phyloP scores from a whole-genome alignment of 2,888 invertebrate genomes.

The Heteropelma amictum region DNA sequence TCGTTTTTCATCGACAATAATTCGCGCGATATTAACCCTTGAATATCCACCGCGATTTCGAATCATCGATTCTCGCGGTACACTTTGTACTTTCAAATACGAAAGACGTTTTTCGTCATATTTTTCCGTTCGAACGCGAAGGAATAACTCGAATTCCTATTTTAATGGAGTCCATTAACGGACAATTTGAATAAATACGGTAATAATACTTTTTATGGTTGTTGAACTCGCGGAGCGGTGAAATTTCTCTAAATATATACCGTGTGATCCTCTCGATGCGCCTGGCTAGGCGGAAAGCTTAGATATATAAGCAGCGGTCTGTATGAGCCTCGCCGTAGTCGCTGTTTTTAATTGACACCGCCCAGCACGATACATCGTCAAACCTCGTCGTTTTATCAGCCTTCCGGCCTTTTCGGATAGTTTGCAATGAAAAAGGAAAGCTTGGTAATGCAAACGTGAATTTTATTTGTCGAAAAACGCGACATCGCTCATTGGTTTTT shows the following conservation, averaged over 20 bases:
- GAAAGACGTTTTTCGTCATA: too few species aligned
- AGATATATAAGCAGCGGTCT: slow-evolving; percentile 65
- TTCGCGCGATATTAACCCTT: too few species aligned
- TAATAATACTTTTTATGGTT: slow-evolving; percentile 6
- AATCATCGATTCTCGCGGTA: too few species aligned
- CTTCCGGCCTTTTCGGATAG: not conserved
- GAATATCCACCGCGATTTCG: too few species aligned
- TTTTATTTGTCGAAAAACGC: not conserved
- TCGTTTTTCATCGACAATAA: too few species aligned
- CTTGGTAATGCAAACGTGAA: slow-evolving; percentile 61
- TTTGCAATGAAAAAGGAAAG: slow-evolving; percentile 60
- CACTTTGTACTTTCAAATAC: too few species aligned
- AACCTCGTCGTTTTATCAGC: slow-evolving; percentile 1
- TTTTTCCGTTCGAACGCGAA: too few species aligned
- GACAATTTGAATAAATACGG: not conserved
- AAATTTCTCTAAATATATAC: slow-evolving; percentile 67
- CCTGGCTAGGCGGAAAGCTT: slow-evolving; percentile 60
- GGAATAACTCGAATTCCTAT: not conserved
- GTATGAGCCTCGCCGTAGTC: slow-evolving; percentile 58
- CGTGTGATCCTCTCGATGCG: slow-evolving; percentile 59
- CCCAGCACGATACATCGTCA: slow-evolving; percentile 6
- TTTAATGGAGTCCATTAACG: too few species aligned
- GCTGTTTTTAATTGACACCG: slow-evolving; percentile 50
- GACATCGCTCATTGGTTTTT: not conserved
- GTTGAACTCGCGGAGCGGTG: slow-evolving; percentile 38